Base-by-base conservation (phyloP, 2,888 invertebrate species). In the Apantesis nais region DNA sequence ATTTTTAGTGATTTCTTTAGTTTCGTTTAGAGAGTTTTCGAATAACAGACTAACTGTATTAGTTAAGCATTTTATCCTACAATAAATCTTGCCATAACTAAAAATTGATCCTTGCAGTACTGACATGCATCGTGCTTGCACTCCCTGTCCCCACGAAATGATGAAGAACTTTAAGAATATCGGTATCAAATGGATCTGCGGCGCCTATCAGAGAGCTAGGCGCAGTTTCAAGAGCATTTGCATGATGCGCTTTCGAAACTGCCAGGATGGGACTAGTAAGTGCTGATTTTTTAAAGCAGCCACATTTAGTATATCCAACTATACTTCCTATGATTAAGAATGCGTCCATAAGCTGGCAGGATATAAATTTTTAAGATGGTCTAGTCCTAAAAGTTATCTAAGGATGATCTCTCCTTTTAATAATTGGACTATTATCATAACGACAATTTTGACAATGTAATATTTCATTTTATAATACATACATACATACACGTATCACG, bases 181-280 rank as follows among this genome's bases (percentile, higher is more conserved):
- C 0, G 88, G 90, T 60, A 90, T 92, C 75, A 88, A 87, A 62
- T 92, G 92, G 92, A 87, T 92, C 67, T 92, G 92, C 67, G 92
- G 80, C 0, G 82, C 80, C 0, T 92, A 92, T 82, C 92, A 92
- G 81, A 83, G 92, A 29, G 92, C 92, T 0, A 77, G 89, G 9
- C 75, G 92, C 5, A 82, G 82, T 67, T 92, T 92, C 80, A 92
- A 91, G 79, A 92, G 92, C 75, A 80, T 80, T 29, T 92, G 92
- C 73, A 91, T 92, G 91, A 92, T 92, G 91, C 81, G 90, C n/a
- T 91, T 85, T 78, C 85, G 91, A 68, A 92, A 92, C 82, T 92
- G 92, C 65, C 87, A 92, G 78, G 92, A 92, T 76, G 92, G 92
- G 9, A 92, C 92, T 1, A 83, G 92, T 92, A 72, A 82, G 86